Evolutionary conservation across 35 echinoderm and acorn worm genomes (phyloP).

Genomic region (Ptychodera flava): DNA sequence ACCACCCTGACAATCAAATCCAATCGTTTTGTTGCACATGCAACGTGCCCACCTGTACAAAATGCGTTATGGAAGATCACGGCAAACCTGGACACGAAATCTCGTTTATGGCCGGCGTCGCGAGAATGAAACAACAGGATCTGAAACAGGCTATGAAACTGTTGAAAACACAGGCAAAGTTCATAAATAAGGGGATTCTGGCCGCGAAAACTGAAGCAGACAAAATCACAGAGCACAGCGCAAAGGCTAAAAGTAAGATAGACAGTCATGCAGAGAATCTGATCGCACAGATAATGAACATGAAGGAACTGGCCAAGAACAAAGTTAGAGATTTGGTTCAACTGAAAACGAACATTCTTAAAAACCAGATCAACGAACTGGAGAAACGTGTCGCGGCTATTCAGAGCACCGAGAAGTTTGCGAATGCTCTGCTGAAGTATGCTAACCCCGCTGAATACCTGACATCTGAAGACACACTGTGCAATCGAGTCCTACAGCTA

Average conservation of each 20-base stretch:
- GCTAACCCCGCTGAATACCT: not conserved
- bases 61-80: not conserved
- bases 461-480: not conserved
- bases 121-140: not conserved
- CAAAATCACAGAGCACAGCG: not conserved
- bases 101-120: not conserved
- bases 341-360: not conserved
- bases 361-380: not conserved
- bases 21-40: not conserved
- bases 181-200: not conserved
- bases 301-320: not conserved
- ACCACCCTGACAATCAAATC: not conserved
- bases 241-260: not conserved
- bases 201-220: not conserved
- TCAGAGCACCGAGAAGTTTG: not conserved
- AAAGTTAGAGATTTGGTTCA: not conserved
- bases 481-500: not conserved
- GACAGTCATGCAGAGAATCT: not conserved
- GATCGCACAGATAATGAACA: not conserved
- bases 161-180: not conserved
- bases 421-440: not conserved
- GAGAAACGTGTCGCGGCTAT: not conserved
- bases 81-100: not conserved
- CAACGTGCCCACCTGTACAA: not conserved
- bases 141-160: not conserved